Evolutionary conservation across 1,140 invertebrate genomes (phyloP), one percentile per base, ranked within the genome.

Genomic region (Papilio xuthus): DNA sequence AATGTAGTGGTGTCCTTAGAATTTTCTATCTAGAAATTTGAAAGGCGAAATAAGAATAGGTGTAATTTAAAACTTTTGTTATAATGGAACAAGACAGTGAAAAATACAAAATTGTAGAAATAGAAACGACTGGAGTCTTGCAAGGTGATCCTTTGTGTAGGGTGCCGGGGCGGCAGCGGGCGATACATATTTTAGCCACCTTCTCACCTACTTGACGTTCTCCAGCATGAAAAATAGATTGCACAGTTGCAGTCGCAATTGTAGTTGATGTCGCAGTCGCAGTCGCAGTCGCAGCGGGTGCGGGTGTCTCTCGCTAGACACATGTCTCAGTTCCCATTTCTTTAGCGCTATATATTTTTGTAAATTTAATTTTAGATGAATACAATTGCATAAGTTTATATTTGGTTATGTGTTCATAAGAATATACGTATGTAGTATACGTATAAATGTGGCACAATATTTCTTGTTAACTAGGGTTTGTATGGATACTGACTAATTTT

Each of bases 101-200:
- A 28, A 15, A 67, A 67, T 60, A 60, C 23, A 28, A 67, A 67
- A 67, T 67, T 67, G 26, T 28, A 67, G 60, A 32, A 67, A 67
- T 28, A 67, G 60, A 67, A 67, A 67, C 28, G 60, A 67, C 23
- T 67, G 23, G 26, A 67, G 60, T 67, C 3, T 67, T 67, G 32
- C 23, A 67, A 50, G 53, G 23, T 67, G 15, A 67, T 67, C 26
- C 60, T 67, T 67, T 67, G 60, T 67, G 23, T 28, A 10, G 26
- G 13, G 26, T 26, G 60, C 1, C 26, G 26, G 20, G 23, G 60
- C 23, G 60, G 12, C 23, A 12, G 60, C 60, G 23, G 60, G 12
- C 60, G 26, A 63, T 63, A 63, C 60, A 63, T 63, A 63, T 63
- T 63, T 63, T 63, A 63, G 60, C 2, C 60, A 28, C 56, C 20